Percentiles rank a stretch among this genome's conserved stretches.
Evolutionary conservation across 2,113 vertebrate genomes (phyloP).

Genomic region (Phalacrocorax carbo): DNA sequence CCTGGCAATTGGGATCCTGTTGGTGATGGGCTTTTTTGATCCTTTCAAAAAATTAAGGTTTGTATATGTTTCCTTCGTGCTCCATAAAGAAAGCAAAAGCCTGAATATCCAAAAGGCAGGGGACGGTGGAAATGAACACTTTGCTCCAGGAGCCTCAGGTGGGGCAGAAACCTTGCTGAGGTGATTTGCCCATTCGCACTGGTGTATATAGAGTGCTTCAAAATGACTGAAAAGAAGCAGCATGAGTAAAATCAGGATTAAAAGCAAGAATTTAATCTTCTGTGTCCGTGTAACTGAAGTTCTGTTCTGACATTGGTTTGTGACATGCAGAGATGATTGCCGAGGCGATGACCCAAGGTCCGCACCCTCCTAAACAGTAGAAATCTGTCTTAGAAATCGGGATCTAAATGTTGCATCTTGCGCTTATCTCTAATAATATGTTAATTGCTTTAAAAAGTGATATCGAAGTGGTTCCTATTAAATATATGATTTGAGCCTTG

Average conservation of each 20-base stretch:
- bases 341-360: not conserved
- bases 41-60: not conserved
- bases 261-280: not conserved
- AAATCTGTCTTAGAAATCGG: slow-evolving; percentile 18
- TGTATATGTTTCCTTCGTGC: not conserved
- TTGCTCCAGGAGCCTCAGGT: not conserved
- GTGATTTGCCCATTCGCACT: not conserved
- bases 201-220: not conserved
- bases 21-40: not conserved
- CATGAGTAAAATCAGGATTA: not conserved
- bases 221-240: not conserved
- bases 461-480: slow-evolving; percentile 62
- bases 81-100: not conserved
- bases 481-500: slow-evolving; percentile 59
- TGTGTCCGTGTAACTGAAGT: not conserved
- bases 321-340: not conserved
- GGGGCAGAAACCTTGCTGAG: not conserved
- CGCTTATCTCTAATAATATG: slow-evolving; percentile 56
- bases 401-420: slow-evolving; percentile 46
- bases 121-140: rapidly evolving
- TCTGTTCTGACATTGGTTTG: not conserved
- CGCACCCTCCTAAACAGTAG: not conserved
- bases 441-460: slow-evolving; percentile 63
- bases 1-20: not conserved
- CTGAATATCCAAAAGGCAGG: not conserved